Evolutionary conservation across 30 jellyfish, hydroid and myxozoan species (phyloP).

Genomic region (Aurelia coerulea): DNA sequence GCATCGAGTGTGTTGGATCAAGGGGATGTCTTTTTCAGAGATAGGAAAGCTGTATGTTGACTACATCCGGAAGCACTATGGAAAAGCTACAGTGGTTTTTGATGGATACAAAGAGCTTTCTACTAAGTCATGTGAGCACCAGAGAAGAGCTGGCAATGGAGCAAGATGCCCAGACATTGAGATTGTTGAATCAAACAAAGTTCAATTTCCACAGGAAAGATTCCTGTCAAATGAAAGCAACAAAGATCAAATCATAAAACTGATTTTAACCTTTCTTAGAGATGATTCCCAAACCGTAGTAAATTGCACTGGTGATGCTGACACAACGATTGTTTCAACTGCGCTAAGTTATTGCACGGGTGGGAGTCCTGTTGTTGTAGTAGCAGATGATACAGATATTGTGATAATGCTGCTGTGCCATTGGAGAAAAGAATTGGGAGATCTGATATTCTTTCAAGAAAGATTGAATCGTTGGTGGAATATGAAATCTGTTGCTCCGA

Average conservation of each 20-base stretch:
- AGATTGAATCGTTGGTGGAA: conserved; percentile 41
- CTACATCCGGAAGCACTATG: conserved; percentile 35
- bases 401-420: conserved; percentile 42
- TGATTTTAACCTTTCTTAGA: conserved; percentile 21
- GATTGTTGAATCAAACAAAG: conserved; percentile 25
- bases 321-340: conserved; percentile 35
- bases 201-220: conserved; percentile 21
- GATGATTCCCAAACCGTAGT: conserved; percentile 31
- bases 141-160: conserved; percentile 24
- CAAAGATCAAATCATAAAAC: conserved; percentile 19
- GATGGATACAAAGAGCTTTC: conserved; percentile 50
- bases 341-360: conserved; percentile 45
- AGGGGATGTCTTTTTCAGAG: conserved; percentile 50
- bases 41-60: conserved; percentile 13
- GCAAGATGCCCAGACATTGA: conserved; percentile 63
- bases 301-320: conserved; percentile 62
- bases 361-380: conserved; percentile 3
- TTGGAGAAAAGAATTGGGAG: conserved; percentile 54
- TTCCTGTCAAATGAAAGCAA: conserved; percentile 48
- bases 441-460: conserved; percentile 21
- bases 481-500: conserved; percentile 45
- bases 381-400: conserved; percentile 51
- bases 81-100: conserved; percentile 34
- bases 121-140: conserved; percentile 49
- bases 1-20: conserved; percentile 64